These are phyloP conservation scores for Oscheius sp. DNA, from an alignment of 2,888 invertebrate species.

Conservation along the genomic window DNA sequence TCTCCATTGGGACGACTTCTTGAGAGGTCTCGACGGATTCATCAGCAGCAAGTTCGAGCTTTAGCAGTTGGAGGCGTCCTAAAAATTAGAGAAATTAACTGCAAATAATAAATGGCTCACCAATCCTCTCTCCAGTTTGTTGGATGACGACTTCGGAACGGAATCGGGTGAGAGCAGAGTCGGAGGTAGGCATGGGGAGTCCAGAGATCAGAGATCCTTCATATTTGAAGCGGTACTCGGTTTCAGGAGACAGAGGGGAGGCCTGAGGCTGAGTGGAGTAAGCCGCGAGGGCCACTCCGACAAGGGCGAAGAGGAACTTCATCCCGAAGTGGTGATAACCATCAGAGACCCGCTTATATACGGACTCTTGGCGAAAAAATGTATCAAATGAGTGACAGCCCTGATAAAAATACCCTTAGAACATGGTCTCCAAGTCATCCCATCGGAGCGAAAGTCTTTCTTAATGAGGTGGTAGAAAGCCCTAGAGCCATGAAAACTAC, in stretches of 20 bases:
- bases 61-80: constrained; percentile 8
- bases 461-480: too few species aligned
- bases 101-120: too few species aligned
- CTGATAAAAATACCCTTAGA: background rate
- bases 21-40: background rate
- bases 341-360: background rate
- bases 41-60: constrained; percentile 4
- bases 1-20: constrained; percentile 10
- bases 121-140: background rate
- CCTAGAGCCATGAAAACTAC: too few species aligned
- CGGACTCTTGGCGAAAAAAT: background rate
- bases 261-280: constrained; percentile 29
- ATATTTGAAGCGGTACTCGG: constrained; percentile 44
- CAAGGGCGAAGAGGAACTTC: constrained; percentile 32
- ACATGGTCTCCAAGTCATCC: too few species aligned
- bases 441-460: too few species aligned
- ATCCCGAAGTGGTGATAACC: constrained; percentile 25
- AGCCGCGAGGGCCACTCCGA: constrained; percentile 28
- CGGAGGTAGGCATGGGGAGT: constrained; percentile 38
- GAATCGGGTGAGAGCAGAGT: constrained; percentile 28
- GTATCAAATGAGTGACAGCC: constrained; percentile 7
- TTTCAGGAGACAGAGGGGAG: constrained; percentile 37
- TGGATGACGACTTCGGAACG: constrained; percentile 27
- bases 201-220: constrained; percentile 43
- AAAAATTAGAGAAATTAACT: too few species aligned